phyloP scores from a whole-genome alignment of 2,888 invertebrate genomes.

The Schizotus pectinicornis region DNA sequence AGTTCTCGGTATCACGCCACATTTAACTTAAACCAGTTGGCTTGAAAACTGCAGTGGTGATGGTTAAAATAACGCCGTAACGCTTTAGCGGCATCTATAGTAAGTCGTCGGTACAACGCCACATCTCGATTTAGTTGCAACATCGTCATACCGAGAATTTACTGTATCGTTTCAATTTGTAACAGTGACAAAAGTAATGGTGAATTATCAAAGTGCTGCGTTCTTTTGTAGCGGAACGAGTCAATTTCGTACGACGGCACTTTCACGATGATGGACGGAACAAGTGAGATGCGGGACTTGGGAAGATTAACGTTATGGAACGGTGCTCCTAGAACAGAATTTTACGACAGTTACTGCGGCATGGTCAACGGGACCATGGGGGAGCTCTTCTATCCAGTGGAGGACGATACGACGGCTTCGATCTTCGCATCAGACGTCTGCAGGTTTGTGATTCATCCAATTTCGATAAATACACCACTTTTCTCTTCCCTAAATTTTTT shows the following conservation, averaged over 20 bases:
- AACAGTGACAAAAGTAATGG: neutral
- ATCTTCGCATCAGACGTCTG: slow-evolving; percentile 82
- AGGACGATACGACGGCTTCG: slow-evolving; percentile 63
- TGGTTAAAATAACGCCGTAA: too few relatives aligned
- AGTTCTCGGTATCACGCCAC: too few relatives aligned
- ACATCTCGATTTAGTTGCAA: too few relatives aligned
- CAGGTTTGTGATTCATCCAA: slow-evolving; percentile 61
- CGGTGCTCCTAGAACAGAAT: slow-evolving; percentile 61
- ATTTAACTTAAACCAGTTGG: too few relatives aligned
- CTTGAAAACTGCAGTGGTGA: too few relatives aligned
- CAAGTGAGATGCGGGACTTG: slow-evolving; percentile 66
- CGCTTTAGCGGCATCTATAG: too few relatives aligned
- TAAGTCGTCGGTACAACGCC: too few relatives aligned
- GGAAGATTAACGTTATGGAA: slow-evolving; percentile 79
- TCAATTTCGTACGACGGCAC: slow-evolving; percentile 76
- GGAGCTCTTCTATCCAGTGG: slow-evolving; percentile 79
- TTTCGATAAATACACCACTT: too few relatives aligned
- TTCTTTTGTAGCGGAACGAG: slow-evolving; percentile 69
- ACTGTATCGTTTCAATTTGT: slow-evolving; percentile 14
- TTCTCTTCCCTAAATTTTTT: neutral
- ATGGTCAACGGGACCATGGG: slow-evolving; percentile 76
- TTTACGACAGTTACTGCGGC: slow-evolving; percentile 67
- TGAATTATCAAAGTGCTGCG: slow-evolving; percentile 15
- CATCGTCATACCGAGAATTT: neutral
- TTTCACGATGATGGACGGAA: slow-evolving; percentile 79